A percentile compares a stretch with the other conserved stretches of the same genome.
phyloP scores from a whole-genome alignment of 2,113 vertebrate genomes.

The Formicarius rufipectus region DNA sequence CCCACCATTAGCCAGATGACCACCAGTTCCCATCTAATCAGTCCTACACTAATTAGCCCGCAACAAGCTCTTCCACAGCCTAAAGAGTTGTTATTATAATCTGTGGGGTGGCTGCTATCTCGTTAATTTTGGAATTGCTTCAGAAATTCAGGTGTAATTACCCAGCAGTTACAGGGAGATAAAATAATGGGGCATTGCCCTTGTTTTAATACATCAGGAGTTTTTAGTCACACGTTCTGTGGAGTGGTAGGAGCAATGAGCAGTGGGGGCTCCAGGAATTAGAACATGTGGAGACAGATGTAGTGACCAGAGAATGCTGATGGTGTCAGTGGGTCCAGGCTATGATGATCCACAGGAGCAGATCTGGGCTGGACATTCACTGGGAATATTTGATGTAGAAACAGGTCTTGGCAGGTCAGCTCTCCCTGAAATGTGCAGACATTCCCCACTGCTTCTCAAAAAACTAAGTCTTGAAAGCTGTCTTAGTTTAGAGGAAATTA shows the following conservation, averaged over 20 bases:
- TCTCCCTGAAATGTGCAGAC: background rate
- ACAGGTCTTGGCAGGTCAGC: background rate
- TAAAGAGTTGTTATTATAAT: background rate
- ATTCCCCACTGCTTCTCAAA: background rate
- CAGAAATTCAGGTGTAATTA: background rate
- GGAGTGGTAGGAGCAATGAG: background rate
- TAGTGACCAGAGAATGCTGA: background rate
- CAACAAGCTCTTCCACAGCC: background rate
- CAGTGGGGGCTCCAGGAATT: background rate
- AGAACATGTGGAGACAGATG: background rate
- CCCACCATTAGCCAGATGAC: background rate
- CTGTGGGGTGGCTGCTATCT: background rate
- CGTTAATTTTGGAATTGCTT: background rate
- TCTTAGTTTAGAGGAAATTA: no score
- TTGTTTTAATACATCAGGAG: background rate
- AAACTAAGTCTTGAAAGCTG: background rate
- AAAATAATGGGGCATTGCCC: background rate
- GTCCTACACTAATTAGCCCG: background rate
- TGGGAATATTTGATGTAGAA: background rate
- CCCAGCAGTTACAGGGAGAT: background rate
- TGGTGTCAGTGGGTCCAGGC: background rate
- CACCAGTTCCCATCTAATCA: background rate
- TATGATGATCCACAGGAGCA: background rate
- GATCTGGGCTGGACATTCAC: background rate
- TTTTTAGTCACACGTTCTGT: background rate